These are phyloP conservation scores for Rapana venosa DNA, from an alignment of 2,888 invertebrate species.

Conservation along the genomic window DNA sequence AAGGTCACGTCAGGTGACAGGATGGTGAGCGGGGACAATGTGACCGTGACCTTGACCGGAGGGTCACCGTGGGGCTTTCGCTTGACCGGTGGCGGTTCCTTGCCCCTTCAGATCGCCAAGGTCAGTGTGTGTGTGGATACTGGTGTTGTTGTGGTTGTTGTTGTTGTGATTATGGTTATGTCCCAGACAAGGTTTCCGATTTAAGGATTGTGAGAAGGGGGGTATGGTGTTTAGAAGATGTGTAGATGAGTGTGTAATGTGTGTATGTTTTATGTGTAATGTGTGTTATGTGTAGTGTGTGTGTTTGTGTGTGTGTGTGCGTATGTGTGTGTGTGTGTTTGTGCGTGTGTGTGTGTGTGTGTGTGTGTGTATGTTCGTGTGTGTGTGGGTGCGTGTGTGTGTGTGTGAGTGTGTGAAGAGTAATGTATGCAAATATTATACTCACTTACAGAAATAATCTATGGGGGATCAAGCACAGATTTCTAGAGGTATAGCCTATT, in stretches of 20 bases:
- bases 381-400: constrained; percentile 35
- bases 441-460: too few relatives aligned
- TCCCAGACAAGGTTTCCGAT: too few relatives aligned
- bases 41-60: constrained; percentile 69
- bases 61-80: constrained; percentile 78
- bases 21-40: constrained; percentile 67
- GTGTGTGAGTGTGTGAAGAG: neutral
- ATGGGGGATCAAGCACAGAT: too few relatives aligned
- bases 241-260: neutral
- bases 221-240: too few relatives aligned
- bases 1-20: constrained; percentile 29
- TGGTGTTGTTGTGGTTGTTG: neutral
- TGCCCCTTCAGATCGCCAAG: constrained; percentile 76
- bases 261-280: too few relatives aligned
- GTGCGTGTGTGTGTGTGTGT: constrained; percentile 27
- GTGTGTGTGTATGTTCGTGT: constrained; percentile 30
- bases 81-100: constrained; percentile 73
- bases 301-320: neutral
- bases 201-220: too few relatives aligned
- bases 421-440: neutral
- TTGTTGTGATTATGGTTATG: too few relatives aligned
- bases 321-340: constrained; percentile 20
- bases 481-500: too few relatives aligned
- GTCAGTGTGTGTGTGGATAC: constrained; percentile 60
- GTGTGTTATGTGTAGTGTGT: constrained; percentile 18